Evolutionary conservation across 23 tunicate species (phyloP).

Genomic region (Oikopleura dioica): DNA sequence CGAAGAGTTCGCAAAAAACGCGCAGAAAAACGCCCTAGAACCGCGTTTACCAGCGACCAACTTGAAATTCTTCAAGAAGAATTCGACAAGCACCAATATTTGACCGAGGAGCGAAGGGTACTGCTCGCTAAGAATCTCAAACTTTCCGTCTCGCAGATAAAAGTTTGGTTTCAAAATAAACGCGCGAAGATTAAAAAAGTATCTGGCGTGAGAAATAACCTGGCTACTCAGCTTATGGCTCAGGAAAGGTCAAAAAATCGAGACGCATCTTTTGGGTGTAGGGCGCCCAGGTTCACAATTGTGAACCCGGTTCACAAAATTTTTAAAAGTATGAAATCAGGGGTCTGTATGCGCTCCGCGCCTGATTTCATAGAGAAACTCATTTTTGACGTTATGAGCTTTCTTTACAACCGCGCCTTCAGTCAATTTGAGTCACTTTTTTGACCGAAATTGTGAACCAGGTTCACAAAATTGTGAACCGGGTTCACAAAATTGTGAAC

Average conservation of each 20-base stretch:
- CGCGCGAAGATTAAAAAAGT: conserved; percentile 58
- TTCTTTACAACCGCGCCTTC: too few relatives aligned
- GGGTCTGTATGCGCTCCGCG: too few relatives aligned
- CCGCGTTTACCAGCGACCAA: conserved; percentile 31
- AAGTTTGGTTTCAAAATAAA: conserved; percentile 49
- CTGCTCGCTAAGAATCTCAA: conserved; percentile 24
- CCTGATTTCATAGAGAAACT: too few relatives aligned
- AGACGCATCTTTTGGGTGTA: too few relatives aligned
- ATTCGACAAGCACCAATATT: conserved; percentile 30
- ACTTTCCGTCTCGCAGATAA: conserved; percentile 34
- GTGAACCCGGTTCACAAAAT: too few relatives aligned
- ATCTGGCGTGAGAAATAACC: conserved; percentile 22
- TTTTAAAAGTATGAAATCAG: too few relatives aligned
- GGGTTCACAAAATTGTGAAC: too few relatives aligned
- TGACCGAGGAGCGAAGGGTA: conserved; percentile 29
- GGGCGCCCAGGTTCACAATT: too few relatives aligned
- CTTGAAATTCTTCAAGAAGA: conserved; percentile 21
- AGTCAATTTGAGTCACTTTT: too few relatives aligned
- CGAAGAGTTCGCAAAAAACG: conserved; percentile 16
- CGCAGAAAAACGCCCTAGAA: conserved; percentile 24
- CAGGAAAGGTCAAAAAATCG: conserved; percentile 48
- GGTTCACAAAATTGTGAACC: too few relatives aligned
- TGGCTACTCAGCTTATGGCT: conserved; percentile 30
- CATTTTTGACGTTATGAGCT: too few relatives aligned
- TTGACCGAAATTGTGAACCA: too few relatives aligned